Conservation (phyloP, 2,113 vertebrate species). For the Notechis scutatus region DNA sequence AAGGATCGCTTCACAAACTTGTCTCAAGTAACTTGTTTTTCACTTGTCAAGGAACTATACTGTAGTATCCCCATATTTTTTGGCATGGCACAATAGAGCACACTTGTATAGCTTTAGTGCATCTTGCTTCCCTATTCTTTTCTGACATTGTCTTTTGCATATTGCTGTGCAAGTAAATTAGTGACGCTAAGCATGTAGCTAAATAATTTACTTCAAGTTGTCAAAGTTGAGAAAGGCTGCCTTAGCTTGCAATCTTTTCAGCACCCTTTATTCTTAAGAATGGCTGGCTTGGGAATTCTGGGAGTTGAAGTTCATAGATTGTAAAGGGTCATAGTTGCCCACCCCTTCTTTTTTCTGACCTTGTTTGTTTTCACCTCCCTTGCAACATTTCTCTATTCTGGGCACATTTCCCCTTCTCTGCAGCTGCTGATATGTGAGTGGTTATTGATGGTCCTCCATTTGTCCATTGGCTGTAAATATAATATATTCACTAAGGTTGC, state of each 20-base stretch:
- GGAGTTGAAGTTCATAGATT: not conserved
- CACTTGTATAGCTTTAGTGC: not conserved
- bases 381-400: not conserved
- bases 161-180: slow-evolving; percentile 10
- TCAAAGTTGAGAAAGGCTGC: no score
- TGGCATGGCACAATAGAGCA: slow-evolving; percentile 13
- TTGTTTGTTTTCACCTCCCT: not conserved
- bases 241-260: not conserved
- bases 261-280: not conserved
- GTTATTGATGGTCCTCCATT: slow-evolving; percentile 42
- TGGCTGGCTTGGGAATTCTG: not conserved
- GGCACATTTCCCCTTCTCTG: not conserved
- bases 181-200: not conserved
- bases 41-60: not conserved
- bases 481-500: slow-evolving; percentile 44
- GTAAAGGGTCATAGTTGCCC: not conserved
- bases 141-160: slow-evolving; percentile 23
- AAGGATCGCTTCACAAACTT: slow-evolving; percentile 1
- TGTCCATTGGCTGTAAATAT: slow-evolving; percentile 51
- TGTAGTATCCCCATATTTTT: not conserved
- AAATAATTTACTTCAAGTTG: not conserved
- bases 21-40: slow-evolving; percentile 7
- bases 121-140: slow-evolving; percentile 19
- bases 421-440: not conserved
- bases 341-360: not conserved